phyloP scores from a whole-genome alignment of 1,140 invertebrate genomes.

The Bombus soroeensis region DNA sequence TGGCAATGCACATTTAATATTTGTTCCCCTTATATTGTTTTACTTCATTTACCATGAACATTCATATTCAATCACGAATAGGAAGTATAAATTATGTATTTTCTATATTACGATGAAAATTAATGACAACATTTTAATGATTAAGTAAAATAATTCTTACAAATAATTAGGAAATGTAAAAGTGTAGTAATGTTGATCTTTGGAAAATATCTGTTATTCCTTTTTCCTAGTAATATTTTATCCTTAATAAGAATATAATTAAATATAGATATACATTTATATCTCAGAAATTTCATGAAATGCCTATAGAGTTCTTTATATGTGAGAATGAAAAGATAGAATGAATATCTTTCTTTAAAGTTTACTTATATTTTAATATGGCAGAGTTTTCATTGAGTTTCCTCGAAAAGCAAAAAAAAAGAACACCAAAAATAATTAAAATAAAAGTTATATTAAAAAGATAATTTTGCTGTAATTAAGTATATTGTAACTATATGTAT shows the following conservation, averaged over 20 bases:
- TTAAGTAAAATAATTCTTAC: neutral
- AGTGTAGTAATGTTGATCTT: neutral
- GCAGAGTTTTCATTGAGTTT: neutral
- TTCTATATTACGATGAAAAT: neutral
- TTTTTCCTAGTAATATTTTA: neutral
- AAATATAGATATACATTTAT: neutral
- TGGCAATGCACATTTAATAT: conserved; percentile 78
- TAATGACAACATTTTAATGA: neutral
- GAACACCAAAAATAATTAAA: conserved; percentile 6
- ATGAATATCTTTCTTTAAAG: neutral
- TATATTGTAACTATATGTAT: neutral
- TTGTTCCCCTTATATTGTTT: conserved; percentile 59
- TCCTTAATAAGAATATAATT: neutral
- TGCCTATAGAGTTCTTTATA: neutral
- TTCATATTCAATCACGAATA: conserved; percentile 37
- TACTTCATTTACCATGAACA: conserved; percentile 59
- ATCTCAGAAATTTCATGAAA: neutral
- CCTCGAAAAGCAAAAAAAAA: neutral
- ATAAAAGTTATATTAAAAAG: too few relatives aligned
- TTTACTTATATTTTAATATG: neutral
- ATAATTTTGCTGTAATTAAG: neutral
- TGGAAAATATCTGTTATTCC: neutral
- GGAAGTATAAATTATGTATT: conserved; percentile 21
- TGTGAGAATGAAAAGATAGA: neutral
- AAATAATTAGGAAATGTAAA: too few relatives aligned